Evolutionary conservation across 2,113 vertebrate genomes (phyloP).

Genomic region (Sorex fumeus): DNA sequence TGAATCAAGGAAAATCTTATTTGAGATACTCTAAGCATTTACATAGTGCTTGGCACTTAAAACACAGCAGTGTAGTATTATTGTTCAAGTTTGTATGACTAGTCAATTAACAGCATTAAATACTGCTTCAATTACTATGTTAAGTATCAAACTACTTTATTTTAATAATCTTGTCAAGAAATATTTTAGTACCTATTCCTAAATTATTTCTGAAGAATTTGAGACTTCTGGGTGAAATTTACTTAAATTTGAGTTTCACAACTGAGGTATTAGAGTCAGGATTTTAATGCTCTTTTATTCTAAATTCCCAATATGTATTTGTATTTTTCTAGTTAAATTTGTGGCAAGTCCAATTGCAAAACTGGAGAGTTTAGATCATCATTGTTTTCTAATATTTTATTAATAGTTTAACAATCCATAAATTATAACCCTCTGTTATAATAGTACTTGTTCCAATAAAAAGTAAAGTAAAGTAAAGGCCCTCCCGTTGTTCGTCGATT

Average conservation of each 20-base stretch:
- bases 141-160: background rate
- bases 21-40: background rate
- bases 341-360: background rate
- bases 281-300: background rate
- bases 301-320: background rate
- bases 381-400: background rate
- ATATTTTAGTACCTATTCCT: background rate
- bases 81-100: background rate
- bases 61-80: background rate
- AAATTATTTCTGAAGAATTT: slow-evolving; percentile 8
- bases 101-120: background rate
- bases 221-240: slow-evolving; percentile 19
- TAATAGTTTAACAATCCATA: background rate
- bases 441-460: slow-evolving; percentile 9
- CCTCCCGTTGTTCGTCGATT: no score
- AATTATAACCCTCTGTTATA: background rate
- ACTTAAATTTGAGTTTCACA: background rate
- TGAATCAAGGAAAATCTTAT: background rate
- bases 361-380: background rate
- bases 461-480: no score
- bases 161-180: background rate
- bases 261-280: background rate
- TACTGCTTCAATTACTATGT: background rate
- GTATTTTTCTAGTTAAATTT: background rate
- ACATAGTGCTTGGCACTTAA: background rate